phyloP scores from a whole-genome alignment of 2,797 vertebrate species.

The Sarcoramphus papa region DNA sequence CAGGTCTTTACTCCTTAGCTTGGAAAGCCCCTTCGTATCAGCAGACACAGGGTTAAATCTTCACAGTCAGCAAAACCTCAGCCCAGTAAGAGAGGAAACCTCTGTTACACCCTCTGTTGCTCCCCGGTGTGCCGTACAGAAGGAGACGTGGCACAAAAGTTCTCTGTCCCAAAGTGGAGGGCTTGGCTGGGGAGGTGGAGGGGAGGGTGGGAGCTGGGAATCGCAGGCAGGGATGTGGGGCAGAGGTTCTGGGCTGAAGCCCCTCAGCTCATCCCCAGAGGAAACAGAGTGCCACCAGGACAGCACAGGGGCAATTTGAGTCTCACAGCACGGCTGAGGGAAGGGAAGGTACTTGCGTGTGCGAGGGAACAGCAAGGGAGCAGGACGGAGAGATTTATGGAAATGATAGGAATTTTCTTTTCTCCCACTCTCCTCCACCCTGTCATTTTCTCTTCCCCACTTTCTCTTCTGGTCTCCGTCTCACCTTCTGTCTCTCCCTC shows the following conservation, averaged over 20 bases:
- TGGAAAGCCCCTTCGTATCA: neutral
- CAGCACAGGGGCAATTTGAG: neutral
- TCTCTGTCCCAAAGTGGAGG: neutral
- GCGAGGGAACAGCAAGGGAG: neutral
- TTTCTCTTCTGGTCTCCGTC: neutral
- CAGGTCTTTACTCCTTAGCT: neutral
- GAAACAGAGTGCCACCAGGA: neutral
- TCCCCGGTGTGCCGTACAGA: neutral
- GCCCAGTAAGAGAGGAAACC: neutral
- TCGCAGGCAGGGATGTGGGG: neutral
- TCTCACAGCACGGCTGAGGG: neutral
- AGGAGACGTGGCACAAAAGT: neutral
- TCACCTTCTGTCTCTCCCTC: neutral
- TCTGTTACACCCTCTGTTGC: neutral
- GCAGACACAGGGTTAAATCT: neutral
- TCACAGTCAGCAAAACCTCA: neutral
- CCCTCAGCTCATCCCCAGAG: neutral
- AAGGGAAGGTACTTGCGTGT: neutral
- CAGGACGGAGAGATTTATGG: neutral
- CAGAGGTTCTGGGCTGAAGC: neutral
- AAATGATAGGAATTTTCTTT: neutral
- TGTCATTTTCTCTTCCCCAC: neutral
- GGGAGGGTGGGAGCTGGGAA: neutral
- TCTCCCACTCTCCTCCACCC: neutral
- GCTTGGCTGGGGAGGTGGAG: neutral